Evolutionary conservation across 2,113 vertebrate genomes (phyloP).

Genomic region (Australoheros scitulus): DNA sequence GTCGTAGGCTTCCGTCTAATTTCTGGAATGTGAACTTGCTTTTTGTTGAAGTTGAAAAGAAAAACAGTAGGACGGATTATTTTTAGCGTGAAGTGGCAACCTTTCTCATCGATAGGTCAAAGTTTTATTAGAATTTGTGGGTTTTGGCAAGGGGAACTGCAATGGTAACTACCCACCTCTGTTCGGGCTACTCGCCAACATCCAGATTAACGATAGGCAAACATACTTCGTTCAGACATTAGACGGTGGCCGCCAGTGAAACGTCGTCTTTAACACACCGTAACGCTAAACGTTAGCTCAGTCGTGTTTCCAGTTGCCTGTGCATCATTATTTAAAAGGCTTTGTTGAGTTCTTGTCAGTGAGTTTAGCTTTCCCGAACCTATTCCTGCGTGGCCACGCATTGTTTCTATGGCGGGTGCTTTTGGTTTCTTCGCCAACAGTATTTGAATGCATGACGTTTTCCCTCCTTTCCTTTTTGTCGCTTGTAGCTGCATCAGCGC

Average conservation of each 20-base stretch:
- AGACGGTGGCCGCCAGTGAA: neutral
- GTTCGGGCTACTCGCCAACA: neutral
- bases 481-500: neutral
- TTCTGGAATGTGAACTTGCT: conserved; percentile 7
- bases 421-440: neutral
- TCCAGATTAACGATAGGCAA: conserved; percentile 1
- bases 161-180: neutral
- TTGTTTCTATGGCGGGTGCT: neutral
- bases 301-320: neutral
- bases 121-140: neutral
- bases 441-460: conserved; percentile 80
- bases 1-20: conserved; percentile 45
- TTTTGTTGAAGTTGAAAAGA: neutral
- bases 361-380: neutral
- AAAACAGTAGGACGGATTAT: neutral
- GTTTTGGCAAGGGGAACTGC: neutral
- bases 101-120: neutral
- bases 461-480: conserved; percentile 71
- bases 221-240: neutral
- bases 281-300: neutral
- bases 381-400: neutral
- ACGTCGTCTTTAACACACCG: neutral
- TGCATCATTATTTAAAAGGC: accelerated
- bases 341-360: neutral
- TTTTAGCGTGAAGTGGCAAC: accelerated